phyloP scores from a whole-genome alignment of 2,113 vertebrate genomes.

The Gobiocypris rarus region DNA sequence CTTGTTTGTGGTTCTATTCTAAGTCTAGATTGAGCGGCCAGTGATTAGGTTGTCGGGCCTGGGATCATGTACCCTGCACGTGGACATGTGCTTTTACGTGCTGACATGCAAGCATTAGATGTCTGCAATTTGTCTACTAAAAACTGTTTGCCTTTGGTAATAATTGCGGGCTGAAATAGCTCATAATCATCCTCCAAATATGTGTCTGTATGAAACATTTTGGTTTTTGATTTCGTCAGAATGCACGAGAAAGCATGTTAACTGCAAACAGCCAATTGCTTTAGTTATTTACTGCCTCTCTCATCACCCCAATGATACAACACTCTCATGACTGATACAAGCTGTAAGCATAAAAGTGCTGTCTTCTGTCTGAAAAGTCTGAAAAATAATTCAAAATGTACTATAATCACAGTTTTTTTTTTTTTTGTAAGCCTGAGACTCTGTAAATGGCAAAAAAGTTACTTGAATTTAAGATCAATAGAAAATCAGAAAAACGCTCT shows the following conservation, averaged over 20 bases:
- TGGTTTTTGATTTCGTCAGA: not conserved
- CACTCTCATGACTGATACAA: not conserved
- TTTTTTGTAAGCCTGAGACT: not conserved
- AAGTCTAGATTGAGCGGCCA: not conserved
- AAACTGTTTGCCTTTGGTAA: not conserved
- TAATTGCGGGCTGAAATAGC: slow-evolving; percentile 1
- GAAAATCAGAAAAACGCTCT: not conserved
- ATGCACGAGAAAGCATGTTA: slow-evolving; percentile 9
- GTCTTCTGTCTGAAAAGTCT: too few relatives aligned
- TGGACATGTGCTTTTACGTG: not conserved
- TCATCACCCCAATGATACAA: not conserved
- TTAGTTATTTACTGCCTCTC: not conserved
- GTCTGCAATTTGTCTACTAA: not conserved
- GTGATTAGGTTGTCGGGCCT: slow-evolving; percentile 11
- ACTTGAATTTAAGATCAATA: not conserved
- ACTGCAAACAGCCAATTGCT: not conserved
- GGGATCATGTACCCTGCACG: not conserved
- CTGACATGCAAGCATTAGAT: slow-evolving; percentile 5
- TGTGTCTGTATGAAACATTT: slow-evolving; percentile 12
- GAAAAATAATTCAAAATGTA: too few relatives aligned
- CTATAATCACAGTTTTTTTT: too few relatives aligned
- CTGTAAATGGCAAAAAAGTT: not conserved
- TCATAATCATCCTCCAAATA: slow-evolving; percentile 14
- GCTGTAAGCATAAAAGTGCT: too few relatives aligned
- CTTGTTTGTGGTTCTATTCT: slow-evolving; percentile 21